Evolutionary conservation across 1,140 invertebrate genomes (phyloP), one percentile per base, ranked within the genome.

Genomic region (Cydia splendana): DNA sequence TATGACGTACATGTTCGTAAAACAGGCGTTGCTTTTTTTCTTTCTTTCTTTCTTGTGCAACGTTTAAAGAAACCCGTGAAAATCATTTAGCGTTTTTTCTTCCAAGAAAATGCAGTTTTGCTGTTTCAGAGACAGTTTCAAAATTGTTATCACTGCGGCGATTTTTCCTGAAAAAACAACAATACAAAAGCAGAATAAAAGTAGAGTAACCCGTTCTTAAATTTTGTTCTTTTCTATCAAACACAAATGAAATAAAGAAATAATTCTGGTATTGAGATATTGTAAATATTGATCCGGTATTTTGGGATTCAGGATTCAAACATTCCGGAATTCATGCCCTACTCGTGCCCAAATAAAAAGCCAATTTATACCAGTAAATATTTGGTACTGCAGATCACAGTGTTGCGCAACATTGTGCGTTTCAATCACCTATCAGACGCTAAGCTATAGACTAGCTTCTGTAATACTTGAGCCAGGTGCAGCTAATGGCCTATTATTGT

Each of bases 401-500:
- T 4, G 3, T 30, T 42, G 38, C 2, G 38, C 9, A 42, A 42
- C 9, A 42, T 42, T 42, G 38, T 42, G 38, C 38, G 7, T 42
- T 42, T 42, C 38, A 9, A 42, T 42, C 38, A 42, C 1, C 38
- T 10, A 2, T 42, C 38, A 42, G 9, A 9, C 9, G 9, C 0
- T 42, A 42, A 42, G 51, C 10, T n/a, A 18, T 53, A 53, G 15
- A 51, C 48, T 15, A 57, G n/a, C 53, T 18, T 57, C 57, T 62
- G 7, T 20, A 53, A 53, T 62, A 62, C 57, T 62, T 24, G 57
- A 71, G n/a, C 34, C 67, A 18, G 57, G 20, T 62, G 57, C n/a
- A 38, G n/a, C 30, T 71, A 71, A 71, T 71, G 34, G 67, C 34
- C 67, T 71, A 71, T 71, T 71, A 71, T 71, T 71, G 67, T 38